Conservation (phyloP, 1,140 invertebrate genomes). For the Nymphalis io region DNA sequence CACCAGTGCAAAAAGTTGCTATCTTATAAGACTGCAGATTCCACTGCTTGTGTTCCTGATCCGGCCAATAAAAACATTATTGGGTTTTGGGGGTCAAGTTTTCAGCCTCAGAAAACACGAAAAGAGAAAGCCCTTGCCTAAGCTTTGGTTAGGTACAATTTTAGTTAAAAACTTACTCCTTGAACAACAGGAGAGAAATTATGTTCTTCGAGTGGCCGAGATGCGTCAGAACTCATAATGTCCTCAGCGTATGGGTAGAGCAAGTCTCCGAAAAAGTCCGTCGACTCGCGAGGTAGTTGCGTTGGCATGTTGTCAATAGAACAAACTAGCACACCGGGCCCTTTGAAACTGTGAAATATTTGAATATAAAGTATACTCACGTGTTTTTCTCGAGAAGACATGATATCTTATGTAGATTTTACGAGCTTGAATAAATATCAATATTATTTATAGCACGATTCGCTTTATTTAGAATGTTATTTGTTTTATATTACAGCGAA, state of each 20-base stretch:
- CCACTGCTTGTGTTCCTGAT: too few species aligned
- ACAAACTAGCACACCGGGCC: constrained; percentile 97
- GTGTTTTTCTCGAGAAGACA: neutral
- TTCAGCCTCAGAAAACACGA: too few species aligned
- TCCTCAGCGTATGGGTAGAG: constrained; percentile 94
- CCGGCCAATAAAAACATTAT: too few species aligned
- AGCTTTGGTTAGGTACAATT: too few species aligned
- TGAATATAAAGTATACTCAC: constrained; percentile 4
- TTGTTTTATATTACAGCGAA: neutral
- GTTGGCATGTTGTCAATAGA: constrained; percentile 99
- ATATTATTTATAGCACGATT: too few species aligned
- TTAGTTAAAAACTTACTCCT: constrained; percentile 86
- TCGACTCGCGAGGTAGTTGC: constrained; percentile 97
- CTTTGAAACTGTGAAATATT: constrained; percentile 88
- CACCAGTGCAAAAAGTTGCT: too few species aligned
- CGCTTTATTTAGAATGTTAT: neutral
- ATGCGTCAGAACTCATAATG: constrained; percentile 95
- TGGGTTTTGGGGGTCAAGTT: too few species aligned
- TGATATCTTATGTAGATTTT: neutral
- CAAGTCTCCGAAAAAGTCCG: constrained; percentile 98
- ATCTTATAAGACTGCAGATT: too few species aligned
- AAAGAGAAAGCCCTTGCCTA: too few species aligned
- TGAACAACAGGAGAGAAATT: constrained; percentile 89
- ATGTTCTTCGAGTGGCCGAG: constrained; percentile 90
- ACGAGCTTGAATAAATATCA: neutral